phyloP scores from a whole-genome alignment of 2,113 vertebrate genomes.

The Lasiurus cinereus region DNA sequence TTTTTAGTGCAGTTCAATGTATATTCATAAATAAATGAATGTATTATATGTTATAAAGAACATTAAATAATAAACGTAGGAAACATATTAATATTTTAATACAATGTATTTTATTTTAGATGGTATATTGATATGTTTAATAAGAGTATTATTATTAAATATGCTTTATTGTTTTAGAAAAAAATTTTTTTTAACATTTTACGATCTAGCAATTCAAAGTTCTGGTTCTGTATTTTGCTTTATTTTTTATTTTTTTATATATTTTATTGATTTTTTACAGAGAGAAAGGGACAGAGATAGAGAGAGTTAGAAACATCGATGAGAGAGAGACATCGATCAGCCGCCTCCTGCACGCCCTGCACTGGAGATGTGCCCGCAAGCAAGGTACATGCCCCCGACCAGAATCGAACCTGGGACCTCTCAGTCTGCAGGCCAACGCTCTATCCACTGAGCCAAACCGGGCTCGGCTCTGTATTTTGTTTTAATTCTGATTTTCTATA shows the following conservation, averaged over 20 bases:
- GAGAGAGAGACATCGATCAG: no score
- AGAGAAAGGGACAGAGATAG: no score
- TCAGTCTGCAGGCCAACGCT: no score
- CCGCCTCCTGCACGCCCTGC: no score
- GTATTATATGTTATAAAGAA: not conserved
- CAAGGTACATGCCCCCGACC: no score
- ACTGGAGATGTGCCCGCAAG: no score
- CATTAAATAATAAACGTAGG: not conserved
- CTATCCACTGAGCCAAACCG: no score
- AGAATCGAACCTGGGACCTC: no score
- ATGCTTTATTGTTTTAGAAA: not conserved
- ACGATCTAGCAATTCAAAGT: not conserved
- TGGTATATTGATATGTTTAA: constrained; percentile 26
- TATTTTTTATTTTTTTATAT: not conserved
- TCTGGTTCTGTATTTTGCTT: not conserved
- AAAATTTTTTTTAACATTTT: not conserved
- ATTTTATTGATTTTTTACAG: no score
- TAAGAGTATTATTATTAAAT: not conserved
- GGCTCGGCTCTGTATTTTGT: not conserved
- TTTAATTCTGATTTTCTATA: not conserved
- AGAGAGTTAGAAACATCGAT: no score
- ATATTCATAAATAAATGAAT: constrained; percentile 8
- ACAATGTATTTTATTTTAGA: constrained; percentile 14
- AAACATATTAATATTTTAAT: constrained; percentile 10
- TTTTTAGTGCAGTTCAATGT: not conserved